These are phyloP conservation scores for Gonatopus flavifemur DNA, from an alignment of 1,140 invertebrate genomes.

Conservation along the genomic window DNA sequence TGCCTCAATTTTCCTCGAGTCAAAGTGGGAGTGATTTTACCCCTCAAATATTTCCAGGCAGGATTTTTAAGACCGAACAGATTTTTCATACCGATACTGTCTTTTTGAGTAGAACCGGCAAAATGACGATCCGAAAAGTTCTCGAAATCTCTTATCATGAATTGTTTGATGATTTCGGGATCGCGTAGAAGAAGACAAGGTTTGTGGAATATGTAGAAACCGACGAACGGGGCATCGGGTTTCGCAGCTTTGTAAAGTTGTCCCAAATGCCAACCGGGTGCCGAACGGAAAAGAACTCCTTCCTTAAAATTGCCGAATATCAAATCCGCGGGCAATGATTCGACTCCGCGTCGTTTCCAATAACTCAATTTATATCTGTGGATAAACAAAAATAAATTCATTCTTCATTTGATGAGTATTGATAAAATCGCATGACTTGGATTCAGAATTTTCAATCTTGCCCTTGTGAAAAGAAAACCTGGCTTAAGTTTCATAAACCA, in stretches of 20 bases:
- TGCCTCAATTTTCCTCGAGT: conserved; percentile 52
- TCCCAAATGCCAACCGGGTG: conserved; percentile 47
- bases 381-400: background rate
- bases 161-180: conserved; percentile 26
- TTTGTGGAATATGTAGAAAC: conserved; percentile 33
- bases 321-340: conserved; percentile 19
- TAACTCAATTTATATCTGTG: conserved; percentile 13
- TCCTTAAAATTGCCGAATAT: conserved; percentile 39
- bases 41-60: conserved; percentile 44
- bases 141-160: conserved; percentile 57
- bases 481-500: too few species aligned
- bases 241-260: conserved; percentile 22
- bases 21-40: conserved; percentile 50
- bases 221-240: conserved; percentile 18
- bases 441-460: too few species aligned
- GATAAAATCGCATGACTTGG: too few species aligned
- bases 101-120: conserved; percentile 19
- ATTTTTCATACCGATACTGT: conserved; percentile 33
- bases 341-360: conserved; percentile 32
- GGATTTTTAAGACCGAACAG: conserved; percentile 33
- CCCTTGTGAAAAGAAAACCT: too few species aligned
- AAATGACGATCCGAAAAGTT: conserved; percentile 52
- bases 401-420: background rate
- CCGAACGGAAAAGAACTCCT: conserved; percentile 23
- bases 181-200: conserved; percentile 27